phyloP scores from a whole-genome alignment of 2,113 vertebrate species.

The Octodon degus region DNA sequence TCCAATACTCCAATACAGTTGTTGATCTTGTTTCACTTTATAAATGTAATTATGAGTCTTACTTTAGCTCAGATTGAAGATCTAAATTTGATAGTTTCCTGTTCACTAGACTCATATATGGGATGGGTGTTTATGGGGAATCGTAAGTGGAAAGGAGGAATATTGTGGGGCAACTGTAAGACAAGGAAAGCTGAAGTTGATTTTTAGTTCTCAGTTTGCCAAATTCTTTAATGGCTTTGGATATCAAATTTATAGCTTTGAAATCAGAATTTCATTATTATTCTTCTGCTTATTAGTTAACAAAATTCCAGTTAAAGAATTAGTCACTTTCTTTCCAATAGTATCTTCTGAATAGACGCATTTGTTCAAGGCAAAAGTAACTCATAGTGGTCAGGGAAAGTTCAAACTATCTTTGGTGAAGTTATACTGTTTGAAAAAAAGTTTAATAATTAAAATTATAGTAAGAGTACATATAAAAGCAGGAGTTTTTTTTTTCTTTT shows the following conservation, averaged over 20 bases:
- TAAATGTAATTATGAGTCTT: not conserved
- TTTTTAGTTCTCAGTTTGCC: not conserved
- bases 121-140: not conserved
- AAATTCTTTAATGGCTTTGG: not conserved
- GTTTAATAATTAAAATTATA: not conserved
- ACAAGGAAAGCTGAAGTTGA: not conserved
- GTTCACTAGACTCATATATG: fast-evolving
- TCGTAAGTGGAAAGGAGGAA: not conserved
- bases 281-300: not conserved
- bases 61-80: not conserved
- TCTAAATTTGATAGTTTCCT: not conserved
- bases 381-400: not conserved
- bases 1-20: not conserved
- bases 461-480: not conserved
- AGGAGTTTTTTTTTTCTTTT: not conserved
- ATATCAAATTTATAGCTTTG: not conserved
- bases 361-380: not conserved
- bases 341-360: not conserved
- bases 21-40: not conserved
- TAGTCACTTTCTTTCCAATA: not conserved
- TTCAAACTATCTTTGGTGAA: not conserved
- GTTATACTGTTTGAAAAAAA: not conserved
- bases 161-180: not conserved
- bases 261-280: not conserved
- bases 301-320: not conserved